Conservation (phyloP, 2,888 invertebrate species). For the Heliothis peltigera region DNA sequence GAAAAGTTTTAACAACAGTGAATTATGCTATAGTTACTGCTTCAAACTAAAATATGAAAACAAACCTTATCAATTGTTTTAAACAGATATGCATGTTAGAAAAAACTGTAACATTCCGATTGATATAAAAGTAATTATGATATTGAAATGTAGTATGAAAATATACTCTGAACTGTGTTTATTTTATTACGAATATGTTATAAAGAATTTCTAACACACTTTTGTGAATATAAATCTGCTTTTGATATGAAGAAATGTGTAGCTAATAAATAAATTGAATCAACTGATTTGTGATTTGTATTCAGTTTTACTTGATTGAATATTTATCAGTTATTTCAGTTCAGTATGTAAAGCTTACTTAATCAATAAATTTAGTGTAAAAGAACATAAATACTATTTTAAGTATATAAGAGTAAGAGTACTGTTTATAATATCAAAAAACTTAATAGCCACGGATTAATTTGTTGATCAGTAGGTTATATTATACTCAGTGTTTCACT, state of each 20-base stretch:
- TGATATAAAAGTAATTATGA: neutral
- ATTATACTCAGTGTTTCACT: slow-evolving; percentile 61
- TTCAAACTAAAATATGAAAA: too few relatives aligned
- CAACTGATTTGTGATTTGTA: neutral
- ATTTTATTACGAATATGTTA: neutral
- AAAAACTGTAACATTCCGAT: neutral
- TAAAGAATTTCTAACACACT: slow-evolving; percentile 1
- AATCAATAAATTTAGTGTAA: slow-evolving; percentile 10
- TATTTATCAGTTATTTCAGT: slow-evolving; percentile 11
- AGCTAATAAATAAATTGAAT: neutral
- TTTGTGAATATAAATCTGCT: slow-evolving; percentile 3
- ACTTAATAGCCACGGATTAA: slow-evolving; percentile 46
- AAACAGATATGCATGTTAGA: too few relatives aligned
- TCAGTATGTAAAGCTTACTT: slow-evolving; percentile 7
- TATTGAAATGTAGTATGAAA: neutral
- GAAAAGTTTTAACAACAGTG: too few relatives aligned
- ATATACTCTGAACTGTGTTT: neutral
- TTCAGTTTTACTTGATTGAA: neutral
- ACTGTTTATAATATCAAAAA: slow-evolving; percentile 20
- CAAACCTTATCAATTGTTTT: too few relatives aligned
- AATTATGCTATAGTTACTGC: too few relatives aligned
- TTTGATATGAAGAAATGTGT: slow-evolving; percentile 2
- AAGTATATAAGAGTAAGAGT: slow-evolving; percentile 25
- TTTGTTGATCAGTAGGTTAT: slow-evolving; percentile 61
- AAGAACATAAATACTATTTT: slow-evolving; percentile 6